Evolutionary conservation across 2,113 vertebrate genomes (phyloP).

Genomic region (Dasyornis broadbenti): DNA sequence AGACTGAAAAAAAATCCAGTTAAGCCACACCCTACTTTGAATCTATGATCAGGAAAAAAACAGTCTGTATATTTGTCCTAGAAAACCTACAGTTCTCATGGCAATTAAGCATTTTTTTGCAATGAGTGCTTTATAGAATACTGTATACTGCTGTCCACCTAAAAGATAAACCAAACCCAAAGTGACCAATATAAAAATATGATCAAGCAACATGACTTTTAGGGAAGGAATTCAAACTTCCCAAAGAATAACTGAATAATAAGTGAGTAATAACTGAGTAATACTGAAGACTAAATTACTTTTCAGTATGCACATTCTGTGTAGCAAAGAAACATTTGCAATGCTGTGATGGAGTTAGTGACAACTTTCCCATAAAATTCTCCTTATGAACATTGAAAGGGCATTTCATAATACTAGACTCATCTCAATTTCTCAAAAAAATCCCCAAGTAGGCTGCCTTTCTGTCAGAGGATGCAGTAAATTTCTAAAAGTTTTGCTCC

Average conservation of each 20-base stretch:
- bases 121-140: background rate
- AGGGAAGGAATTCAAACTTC: background rate
- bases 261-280: too few relatives aligned
- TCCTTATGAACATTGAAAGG: background rate
- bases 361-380: background rate
- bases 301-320: background rate
- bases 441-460: background rate
- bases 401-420: background rate
- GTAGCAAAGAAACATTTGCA: background rate
- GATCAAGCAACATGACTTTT: background rate
- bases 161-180: background rate
- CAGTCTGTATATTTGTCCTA: background rate
- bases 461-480: background rate
- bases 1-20: too few relatives aligned
- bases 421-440: background rate
- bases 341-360: background rate
- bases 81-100: background rate
- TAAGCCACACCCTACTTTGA: background rate
- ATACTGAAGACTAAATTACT: background rate
- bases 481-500: background rate
- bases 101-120: background rate
- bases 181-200: background rate
- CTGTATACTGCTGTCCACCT: background rate
- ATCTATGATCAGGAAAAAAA: background rate
- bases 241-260: background rate